Conservation (phyloP, 2,888 invertebrate species). For the Zygogramma bicolorata region DNA sequence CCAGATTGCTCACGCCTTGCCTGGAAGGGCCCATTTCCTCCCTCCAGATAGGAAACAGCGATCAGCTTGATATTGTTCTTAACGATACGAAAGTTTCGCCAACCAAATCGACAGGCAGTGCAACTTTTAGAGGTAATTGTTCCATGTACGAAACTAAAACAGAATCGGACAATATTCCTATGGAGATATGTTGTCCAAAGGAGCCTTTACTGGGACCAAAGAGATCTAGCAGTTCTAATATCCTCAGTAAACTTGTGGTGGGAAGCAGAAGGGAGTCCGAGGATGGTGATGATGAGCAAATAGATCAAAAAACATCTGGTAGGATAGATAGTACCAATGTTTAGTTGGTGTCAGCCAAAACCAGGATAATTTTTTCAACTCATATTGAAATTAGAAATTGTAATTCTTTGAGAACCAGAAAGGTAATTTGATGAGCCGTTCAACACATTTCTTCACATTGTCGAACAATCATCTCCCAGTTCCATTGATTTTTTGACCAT, state of each 20-base stretch:
- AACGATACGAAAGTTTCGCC: constrained; percentile 53
- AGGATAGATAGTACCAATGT: constrained; percentile 38
- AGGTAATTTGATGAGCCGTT: not conserved
- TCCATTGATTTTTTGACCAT: too few species aligned
- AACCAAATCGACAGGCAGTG: constrained; percentile 37
- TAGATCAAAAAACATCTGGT: constrained; percentile 27
- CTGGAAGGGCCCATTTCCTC: constrained; percentile 80
- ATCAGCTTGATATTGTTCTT: constrained; percentile 70
- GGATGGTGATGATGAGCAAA: constrained; percentile 34
- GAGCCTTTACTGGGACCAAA: constrained; percentile 61
- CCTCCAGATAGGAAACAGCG: constrained; percentile 78
- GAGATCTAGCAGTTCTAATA: constrained; percentile 52
- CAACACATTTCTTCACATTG: too few species aligned
- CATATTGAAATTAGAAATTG: constrained; percentile 4
- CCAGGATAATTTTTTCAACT: not conserved
- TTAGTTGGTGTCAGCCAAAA: not conserved
- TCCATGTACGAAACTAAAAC: constrained; percentile 21
- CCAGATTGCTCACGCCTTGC: constrained; percentile 82
- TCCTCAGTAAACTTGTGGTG: constrained; percentile 48
- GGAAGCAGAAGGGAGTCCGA: constrained; percentile 34
- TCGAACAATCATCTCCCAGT: too few species aligned
- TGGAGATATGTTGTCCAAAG: constrained; percentile 62
- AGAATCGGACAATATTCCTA: constrained; percentile 45
- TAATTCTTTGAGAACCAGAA: not conserved
- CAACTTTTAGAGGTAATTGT: constrained; percentile 24